A percentile compares a stretch with the other conserved stretches of the same genome.
Evolutionary conservation across 53 echinoderm and acorn worm genomes (phyloP).

Genomic region (Apostichopus leukothele): DNA sequence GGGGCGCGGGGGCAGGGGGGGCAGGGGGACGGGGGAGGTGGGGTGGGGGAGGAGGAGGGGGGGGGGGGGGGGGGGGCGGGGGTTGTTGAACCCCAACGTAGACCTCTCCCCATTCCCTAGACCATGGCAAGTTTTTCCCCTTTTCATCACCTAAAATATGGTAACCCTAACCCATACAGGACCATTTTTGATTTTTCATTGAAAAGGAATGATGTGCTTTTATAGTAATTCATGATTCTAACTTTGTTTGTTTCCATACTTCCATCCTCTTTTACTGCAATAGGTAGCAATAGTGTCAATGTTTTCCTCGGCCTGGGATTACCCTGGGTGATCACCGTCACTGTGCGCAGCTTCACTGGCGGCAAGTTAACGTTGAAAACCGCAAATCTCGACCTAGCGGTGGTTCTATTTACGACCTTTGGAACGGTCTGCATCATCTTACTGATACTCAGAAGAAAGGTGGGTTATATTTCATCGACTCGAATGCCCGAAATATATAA

Average conservation of each 20-base stretch:
- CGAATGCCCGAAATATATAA: neutral
- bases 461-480: constrained; percentile 39
- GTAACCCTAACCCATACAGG: too few species aligned
- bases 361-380: constrained; percentile 48
- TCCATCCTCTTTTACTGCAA: neutral
- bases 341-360: constrained; percentile 58
- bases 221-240: too few species aligned
- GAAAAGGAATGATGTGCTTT: too few species aligned
- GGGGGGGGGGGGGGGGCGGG: too few species aligned
- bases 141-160: too few species aligned
- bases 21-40: too few species aligned
- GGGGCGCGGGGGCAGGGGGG: too few species aligned
- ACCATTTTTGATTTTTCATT: too few species aligned
- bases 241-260: neutral
- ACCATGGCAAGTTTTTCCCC: too few species aligned
- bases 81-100: too few species aligned
- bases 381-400: constrained; percentile 77
- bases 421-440: constrained; percentile 68
- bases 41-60: too few species aligned
- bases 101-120: too few species aligned
- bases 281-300: constrained; percentile 80
- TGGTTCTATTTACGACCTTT: constrained; percentile 69
- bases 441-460: constrained; percentile 83
- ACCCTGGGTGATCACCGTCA: constrained; percentile 86
- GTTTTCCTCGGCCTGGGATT: constrained; percentile 94